Conservation (phyloP, 2,888 invertebrate genomes). For the Ommatoiulus sabulosus region DNA sequence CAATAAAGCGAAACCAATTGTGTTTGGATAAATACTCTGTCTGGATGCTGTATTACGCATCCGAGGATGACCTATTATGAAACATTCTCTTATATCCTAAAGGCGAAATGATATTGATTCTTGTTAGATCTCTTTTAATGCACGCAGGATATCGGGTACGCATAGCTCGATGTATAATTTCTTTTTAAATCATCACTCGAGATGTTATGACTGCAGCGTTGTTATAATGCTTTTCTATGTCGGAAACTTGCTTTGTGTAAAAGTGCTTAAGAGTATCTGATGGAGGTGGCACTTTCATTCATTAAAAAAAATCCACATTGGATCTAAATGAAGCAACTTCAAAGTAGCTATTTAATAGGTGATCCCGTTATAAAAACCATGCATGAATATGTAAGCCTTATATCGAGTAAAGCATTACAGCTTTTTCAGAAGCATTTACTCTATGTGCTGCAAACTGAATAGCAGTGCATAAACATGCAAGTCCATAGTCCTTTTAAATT, state of each 20-base stretch:
- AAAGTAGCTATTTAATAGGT: slow-evolving; percentile 38
- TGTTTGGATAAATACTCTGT: neutral
- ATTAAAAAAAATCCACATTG: slow-evolving; percentile 8
- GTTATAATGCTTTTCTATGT: neutral
- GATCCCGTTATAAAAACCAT: slow-evolving; percentile 12
- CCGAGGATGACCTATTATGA: neutral
- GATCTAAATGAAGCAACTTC: slow-evolving; percentile 12
- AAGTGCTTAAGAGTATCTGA: neutral
- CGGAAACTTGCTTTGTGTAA: neutral
- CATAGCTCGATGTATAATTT: neutral
- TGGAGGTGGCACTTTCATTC: slow-evolving; percentile 4
- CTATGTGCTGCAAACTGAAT: neutral
- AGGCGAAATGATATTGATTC: neutral
- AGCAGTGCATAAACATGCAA: slow-evolving; percentile 2
- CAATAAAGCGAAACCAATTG: neutral
- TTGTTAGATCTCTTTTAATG: neutral
- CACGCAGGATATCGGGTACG: neutral
- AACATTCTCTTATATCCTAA: neutral
- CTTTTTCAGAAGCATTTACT: slow-evolving; percentile 8
- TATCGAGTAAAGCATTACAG: neutral
- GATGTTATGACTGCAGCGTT: neutral
- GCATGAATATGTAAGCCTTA: slow-evolving; percentile 3
- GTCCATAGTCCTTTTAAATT: slow-evolving; percentile 32
- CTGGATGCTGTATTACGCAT: neutral
- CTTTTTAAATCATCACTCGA: neutral